These are phyloP conservation scores for Drosophila maculinotata DNA, from an alignment of 2,888 invertebrate species.

Conservation along the genomic window DNA sequence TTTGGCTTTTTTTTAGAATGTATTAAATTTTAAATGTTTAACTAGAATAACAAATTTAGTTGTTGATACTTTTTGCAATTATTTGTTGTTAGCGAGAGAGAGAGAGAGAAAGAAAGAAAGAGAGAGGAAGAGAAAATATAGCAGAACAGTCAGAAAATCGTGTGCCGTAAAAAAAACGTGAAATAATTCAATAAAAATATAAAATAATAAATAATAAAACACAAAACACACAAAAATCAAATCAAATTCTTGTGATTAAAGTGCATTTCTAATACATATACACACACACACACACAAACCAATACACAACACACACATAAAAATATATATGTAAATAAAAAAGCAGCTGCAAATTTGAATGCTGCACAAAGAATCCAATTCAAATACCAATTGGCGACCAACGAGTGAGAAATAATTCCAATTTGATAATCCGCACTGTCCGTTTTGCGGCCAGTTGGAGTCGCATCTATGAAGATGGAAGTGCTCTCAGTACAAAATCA, in stretches of 20 bases:
- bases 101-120: conserved; percentile 4
- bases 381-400: too few relatives aligned
- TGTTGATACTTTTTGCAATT: conserved; percentile 81
- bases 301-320: conserved; percentile 2
- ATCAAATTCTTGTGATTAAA: conserved; percentile 81
- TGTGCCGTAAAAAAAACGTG: conserved; percentile 56
- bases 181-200: conserved; percentile 38
- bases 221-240: conserved; percentile 49
- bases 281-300: conserved; percentile 25
- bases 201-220: conserved; percentile 19
- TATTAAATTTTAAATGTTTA: conserved; percentile 77
- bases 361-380: conserved; percentile 27
- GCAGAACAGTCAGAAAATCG: conserved; percentile 54
- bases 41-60: conserved; percentile 82
- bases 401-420: conserved; percentile 49
- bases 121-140: conserved; percentile 4
- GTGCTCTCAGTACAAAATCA: conserved; percentile 91
- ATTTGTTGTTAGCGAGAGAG: conserved; percentile 72
- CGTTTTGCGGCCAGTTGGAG: conserved; percentile 23
- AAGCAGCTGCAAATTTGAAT: conserved; percentile 26
- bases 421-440: conserved; percentile 28
- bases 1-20: conserved; percentile 75
- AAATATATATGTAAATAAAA: conserved; percentile 31
- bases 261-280: conserved; percentile 77
- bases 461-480: conserved; percentile 88